Evolutionary conservation across 2,113 vertebrate species (phyloP), one percentile per base, ranked within the genome.

Genomic region (Tragelaphus scriptus): DNA sequence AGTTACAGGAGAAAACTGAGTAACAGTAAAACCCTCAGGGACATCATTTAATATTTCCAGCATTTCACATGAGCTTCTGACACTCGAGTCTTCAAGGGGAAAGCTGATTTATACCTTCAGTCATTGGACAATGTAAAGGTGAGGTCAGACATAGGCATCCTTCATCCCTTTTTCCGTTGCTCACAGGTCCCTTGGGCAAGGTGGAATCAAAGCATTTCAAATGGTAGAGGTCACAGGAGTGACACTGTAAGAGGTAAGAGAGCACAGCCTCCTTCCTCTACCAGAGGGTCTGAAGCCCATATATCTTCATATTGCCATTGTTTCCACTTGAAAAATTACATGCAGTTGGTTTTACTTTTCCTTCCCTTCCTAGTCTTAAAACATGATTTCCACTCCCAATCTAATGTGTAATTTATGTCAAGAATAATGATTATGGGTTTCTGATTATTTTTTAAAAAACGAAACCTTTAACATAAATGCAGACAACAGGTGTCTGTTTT

Each of bases 171-270:
- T 96, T 97, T 94, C 85, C 5, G 0, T 88, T 75, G 92, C 95
- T 98, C 98, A 40, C 71, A 68, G 89, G 97, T 98, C 98, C 98
- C 98, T 85, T 97, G 98, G 98, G 98, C 98, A 98, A 98, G 97
- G 97, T 98, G 98, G 98, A 99, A 98, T 98, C 98, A 98, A 98
- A 98, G 98, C 97, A 87, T 98, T 98, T 97, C 98, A 98, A 98
- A 98, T 97, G 97, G 96, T 91, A 94, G 98, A 98, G 98, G 98
- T 99, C 98, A 97, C 13, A 85, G 95, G 86, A 98, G 95, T 85
- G 98, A 98, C 98, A 98, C 91, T 21, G 1, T 88, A 59, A 97
- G 98, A 97, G 97, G 98, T 68, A 97, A 96, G 98, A 92, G 97
- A 97, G 92, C 98, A 80, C 81, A 98, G 98, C 97, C 98, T 96